Conservation (phyloP, 2,113 vertebrate species). For the Axis porcinus region DNA sequence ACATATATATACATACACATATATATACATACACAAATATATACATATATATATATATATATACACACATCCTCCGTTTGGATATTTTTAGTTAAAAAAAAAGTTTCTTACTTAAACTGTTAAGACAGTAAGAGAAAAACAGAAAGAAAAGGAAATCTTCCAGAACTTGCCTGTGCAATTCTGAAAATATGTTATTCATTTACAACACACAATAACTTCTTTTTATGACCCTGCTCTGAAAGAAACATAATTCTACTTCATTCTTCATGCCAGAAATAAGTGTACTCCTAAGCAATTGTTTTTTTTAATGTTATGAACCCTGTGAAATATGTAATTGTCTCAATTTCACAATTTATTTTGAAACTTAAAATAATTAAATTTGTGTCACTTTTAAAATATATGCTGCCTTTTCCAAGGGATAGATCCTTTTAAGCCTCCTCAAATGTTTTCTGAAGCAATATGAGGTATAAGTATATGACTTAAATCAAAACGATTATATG, state of each 20-base stretch:
- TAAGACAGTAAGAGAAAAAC: background rate
- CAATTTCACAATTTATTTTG: conserved; percentile 29
- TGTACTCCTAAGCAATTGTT: background rate
- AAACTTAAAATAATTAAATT: conserved; percentile 8
- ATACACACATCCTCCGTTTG: background rate
- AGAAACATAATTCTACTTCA: conserved; percentile 1
- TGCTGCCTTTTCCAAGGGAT: background rate
- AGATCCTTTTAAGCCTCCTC: background rate
- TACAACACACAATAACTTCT: background rate
- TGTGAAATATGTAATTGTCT: background rate
- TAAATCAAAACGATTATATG: background rate
- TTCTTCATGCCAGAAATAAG: conserved; percentile 18
- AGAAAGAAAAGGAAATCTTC: background rate
- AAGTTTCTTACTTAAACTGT: background rate
- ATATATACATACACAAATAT: background rate
- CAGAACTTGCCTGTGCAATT: background rate
- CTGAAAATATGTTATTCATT: background rate
- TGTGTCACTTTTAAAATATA: background rate
- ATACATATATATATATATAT: background rate
- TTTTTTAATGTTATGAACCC: background rate
- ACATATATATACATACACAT: background rate
- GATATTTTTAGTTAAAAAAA: background rate
- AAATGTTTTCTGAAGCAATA: background rate
- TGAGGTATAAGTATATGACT: background rate
- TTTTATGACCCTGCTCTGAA: background rate